Evolutionary conservation across 1,140 invertebrate species (phyloP), one percentile per base, ranked within the genome.

Genomic region (Zaprionus camerounensis): DNA sequence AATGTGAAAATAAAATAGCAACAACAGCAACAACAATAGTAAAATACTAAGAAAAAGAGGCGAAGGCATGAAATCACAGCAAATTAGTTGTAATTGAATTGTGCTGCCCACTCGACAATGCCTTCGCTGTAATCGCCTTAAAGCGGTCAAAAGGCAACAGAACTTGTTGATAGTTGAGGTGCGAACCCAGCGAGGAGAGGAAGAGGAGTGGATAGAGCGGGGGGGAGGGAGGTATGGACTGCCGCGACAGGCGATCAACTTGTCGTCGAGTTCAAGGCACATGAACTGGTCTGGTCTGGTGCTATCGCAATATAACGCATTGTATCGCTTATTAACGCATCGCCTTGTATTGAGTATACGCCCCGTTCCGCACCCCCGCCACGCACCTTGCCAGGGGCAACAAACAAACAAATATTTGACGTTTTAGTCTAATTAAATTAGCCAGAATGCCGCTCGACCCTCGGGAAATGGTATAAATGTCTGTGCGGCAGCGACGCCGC

Each of bases 391-490:
- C 15, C 41, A n/a, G 7, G n/a, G 41, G 41, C 53, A 38, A 53
- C 64, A 67, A 64, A 75, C 67, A 75, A 59, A 91, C 90, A 91
- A 91, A 91, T 91, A 91, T 91, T 91, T 91, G 82, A 76, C 77
- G 85, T 91, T 91, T 91, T 91, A 91, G 90, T 82, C 85, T 91
- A 91, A 91, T 91, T 91, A 91, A 91, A 91, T 91, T 91, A 91
- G 90, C 78, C 57, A 55, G 66, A 77, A 70, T 62, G 73, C 58
- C 53, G 80, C 58, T 59, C 59, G 69, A 62, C 81, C 81, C 81
- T 84, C 76, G 85, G 85, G 76, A 90, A 85, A 82, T 65, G 85
- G 85, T 90, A 90, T 90, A 90, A 71, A 90, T 90, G 85, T 91
- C 78, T 57, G 72, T 58, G 81, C 56, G 69, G 44, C 68, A 36